phyloP scores from a whole-genome alignment of 92 coral and sea anemone species.

The Zoanthus sociatus region DNA sequence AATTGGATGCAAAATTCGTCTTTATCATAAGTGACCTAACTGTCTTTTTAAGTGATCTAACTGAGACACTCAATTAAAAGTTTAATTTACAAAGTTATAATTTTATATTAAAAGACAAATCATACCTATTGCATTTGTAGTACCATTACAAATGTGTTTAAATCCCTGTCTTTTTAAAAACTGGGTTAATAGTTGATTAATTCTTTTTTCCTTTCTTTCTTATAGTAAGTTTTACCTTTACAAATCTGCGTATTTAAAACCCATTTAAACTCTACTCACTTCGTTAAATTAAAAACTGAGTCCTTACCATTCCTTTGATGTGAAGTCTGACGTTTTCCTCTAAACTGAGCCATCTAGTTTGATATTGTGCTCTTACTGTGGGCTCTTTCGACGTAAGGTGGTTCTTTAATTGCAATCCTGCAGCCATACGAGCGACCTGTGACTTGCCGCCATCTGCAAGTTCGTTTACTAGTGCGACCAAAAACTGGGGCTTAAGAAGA shows the following conservation, averaged over 20 bases:
- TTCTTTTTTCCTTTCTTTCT: not conserved
- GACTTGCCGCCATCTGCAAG: conserved; percentile 82
- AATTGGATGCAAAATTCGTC: no score
- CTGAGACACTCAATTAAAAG: no score
- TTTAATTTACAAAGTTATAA: no score
- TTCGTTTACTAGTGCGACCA: conserved; percentile 83
- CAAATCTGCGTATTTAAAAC: not conserved
- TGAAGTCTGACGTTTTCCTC: conserved; percentile 67
- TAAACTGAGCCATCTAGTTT: conserved; percentile 87
- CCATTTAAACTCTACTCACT: not conserved
- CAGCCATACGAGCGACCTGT: conserved; percentile 98
- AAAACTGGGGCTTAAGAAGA: conserved; percentile 85
- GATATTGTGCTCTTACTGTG: conserved; percentile 74
- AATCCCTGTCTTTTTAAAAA: no score
- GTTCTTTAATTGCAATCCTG: conserved; percentile 94
- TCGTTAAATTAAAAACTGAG: not conserved
- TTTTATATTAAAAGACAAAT: no score
- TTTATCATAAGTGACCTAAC: no score
- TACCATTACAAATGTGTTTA: no score
- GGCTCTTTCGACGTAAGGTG: conserved; percentile 94
- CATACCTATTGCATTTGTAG: no score
- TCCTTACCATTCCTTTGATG: conserved; percentile 79
- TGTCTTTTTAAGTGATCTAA: no score
- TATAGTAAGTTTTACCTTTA: not conserved
- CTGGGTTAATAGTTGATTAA: no score